Conservation (phyloP, 2,113 vertebrate genomes). For the Chrysochloris asiatica region DNA sequence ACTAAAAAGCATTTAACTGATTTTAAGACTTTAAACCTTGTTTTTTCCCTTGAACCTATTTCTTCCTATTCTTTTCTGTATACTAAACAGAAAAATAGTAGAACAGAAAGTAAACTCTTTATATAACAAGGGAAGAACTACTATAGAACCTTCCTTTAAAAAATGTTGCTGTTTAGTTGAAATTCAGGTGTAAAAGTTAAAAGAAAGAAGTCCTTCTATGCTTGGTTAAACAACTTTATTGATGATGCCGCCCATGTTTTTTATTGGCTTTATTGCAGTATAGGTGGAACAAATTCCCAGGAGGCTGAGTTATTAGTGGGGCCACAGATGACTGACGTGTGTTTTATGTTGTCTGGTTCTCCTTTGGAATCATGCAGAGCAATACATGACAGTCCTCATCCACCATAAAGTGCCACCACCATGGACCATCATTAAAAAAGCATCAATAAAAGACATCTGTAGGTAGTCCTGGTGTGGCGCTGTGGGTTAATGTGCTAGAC, state of each 20-base stretch:
- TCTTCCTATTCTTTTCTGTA: background rate
- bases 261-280: background rate
- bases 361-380: background rate
- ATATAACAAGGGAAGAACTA: background rate
- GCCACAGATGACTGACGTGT: background rate
- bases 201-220: background rate
- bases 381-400: accelerated
- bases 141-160: background rate
- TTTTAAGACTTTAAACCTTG: background rate
- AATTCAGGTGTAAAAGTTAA: background rate
- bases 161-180: background rate
- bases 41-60: background rate
- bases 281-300: background rate
- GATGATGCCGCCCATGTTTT: background rate
- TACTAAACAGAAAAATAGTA: background rate
- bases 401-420: background rate
- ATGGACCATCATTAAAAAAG: background rate
- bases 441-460: background rate
- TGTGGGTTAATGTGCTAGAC: too few species aligned
- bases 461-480: too few species aligned
- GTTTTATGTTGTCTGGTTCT: background rate
- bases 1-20: conserved; percentile 20
- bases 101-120: background rate
- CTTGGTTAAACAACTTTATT: background rate
- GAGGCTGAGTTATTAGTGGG: background rate